Percentiles rank a stretch among this genome's conserved stretches.
These are phyloP conservation scores for Drosophila multiciliata DNA, from an alignment of 2,888 invertebrate species.

Conservation along the genomic window DNA sequence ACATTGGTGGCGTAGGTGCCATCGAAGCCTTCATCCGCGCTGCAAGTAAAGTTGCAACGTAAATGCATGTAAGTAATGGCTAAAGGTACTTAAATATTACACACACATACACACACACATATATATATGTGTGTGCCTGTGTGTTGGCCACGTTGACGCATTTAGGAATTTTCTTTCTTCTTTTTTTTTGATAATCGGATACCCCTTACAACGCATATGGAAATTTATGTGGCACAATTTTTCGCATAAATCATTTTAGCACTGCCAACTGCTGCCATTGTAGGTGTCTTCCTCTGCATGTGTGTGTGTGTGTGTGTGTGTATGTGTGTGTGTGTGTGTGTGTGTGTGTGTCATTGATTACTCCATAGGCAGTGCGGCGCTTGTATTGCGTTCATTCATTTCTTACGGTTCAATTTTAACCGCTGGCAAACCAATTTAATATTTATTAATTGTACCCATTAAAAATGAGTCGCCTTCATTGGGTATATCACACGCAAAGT, in stretches of 20 bases:
- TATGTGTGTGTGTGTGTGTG: not conserved
- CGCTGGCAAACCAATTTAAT: slow-evolving; percentile 56
- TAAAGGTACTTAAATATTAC: slow-evolving; percentile 18
- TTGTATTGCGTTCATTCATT: slow-evolving; percentile 37
- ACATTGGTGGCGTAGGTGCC: slow-evolving; percentile 99
- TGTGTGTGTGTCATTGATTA: slow-evolving; percentile 48
- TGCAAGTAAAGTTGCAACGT: slow-evolving; percentile 84
- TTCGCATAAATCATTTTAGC: slow-evolving; percentile 63
- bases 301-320: not conserved
- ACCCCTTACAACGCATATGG: slow-evolving; percentile 45
- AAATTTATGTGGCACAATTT: slow-evolving; percentile 66
- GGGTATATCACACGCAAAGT: slow-evolving; percentile 21
- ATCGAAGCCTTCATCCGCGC: slow-evolving; percentile 99
- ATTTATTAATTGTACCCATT: slow-evolving; percentile 62
- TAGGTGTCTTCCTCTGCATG: not conserved
- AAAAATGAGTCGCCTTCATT: not conserved
- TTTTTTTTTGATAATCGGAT: slow-evolving; percentile 45
- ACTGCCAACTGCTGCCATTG: slow-evolving; percentile 38
- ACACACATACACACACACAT: slow-evolving; percentile 20
- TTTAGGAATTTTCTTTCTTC: slow-evolving; percentile 33
- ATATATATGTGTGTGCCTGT: slow-evolving; percentile 3
- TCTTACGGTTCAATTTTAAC: slow-evolving; percentile 54
- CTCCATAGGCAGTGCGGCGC: slow-evolving; percentile 60
- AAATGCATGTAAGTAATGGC: slow-evolving; percentile 35
- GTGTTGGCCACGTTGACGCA: slow-evolving; percentile 49